Base-by-base conservation (phyloP, 1,140 invertebrate species). In the Aphidius ervi region DNA sequence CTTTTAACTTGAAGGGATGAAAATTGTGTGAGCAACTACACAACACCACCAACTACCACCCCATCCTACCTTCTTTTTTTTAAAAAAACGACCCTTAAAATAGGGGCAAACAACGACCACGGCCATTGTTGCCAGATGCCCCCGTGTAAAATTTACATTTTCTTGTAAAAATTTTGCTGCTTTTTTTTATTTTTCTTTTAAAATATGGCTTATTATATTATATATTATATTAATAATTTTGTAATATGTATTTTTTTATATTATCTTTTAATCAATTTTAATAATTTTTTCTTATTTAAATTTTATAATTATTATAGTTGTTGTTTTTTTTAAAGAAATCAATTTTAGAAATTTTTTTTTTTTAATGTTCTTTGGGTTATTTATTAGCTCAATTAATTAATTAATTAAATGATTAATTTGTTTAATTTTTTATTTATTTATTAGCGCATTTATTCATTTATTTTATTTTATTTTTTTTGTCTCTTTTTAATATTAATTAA, bases 81-180 rank as follows among this genome's bases (percentile, higher is more conserved):
- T 31, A 31, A 31, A 72, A 74, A 75, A 76, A 77, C 78, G 74
- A 75, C 74, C 77, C 76, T 79, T 78, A 77, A 80, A 77, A 78
- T 77, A 79, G 74, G 78, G 76, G 75, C 70, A 75, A 80, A 31
- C 23, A 31, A 31, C 23, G 75, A 78, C 71, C 75, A 73, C 72
- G 76, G 76, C 78, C 78, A 79, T 80, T 80, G 78, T 79, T 79
- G 76, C 78, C 78, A 80, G 78, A 80, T 80, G 78, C 77, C 78
- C 23, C 74, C 69, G 70, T 76, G 23, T 31, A 3, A 31, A 31
- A 79, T 80, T 80, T 80, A 74, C 78, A 80, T 80, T 78, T 77
- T 78, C 72, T 66, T 70, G 46, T 57, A 59, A 53, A 31, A 31
- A 31, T 31, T 31, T 31, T 31, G 4, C 1, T 16, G 16, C 16